Conservation (phyloP, 1,140 invertebrate genomes). For the Trichonephila inaurata region DNA sequence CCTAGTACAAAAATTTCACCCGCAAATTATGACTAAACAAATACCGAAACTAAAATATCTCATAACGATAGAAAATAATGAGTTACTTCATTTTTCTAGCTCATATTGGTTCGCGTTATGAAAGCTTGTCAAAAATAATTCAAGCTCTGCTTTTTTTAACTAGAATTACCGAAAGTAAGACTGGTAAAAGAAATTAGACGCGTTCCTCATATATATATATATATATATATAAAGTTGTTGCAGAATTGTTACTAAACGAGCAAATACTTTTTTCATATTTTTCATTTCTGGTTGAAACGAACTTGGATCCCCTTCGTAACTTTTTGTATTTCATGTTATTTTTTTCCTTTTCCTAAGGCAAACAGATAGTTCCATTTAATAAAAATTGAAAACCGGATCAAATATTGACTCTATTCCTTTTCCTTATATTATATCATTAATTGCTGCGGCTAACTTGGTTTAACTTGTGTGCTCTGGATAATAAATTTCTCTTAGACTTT, state of each 20-base stretch:
- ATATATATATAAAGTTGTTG: neutral
- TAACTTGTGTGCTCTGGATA: neutral
- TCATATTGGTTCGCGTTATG: neutral
- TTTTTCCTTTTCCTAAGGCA: neutral
- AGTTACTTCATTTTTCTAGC: neutral
- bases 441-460: neutral
- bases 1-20: neutral
- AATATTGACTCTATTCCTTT: neutral
- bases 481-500: neutral
- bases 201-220: neutral
- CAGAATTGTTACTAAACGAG: neutral
- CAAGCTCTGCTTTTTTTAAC: neutral
- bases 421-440: conserved; percentile 9
- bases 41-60: conserved; percentile 8
- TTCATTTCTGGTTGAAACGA: neutral
- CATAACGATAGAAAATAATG: neutral
- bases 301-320: neutral
- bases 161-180: neutral
- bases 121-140: neutral
- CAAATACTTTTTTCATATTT: conserved; percentile 18
- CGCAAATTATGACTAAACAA: neutral
- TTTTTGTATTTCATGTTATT: neutral
- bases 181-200: neutral
- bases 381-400: neutral
- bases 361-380: neutral